Base-by-base conservation (phyloP, 2,797 vertebrate species). In the Melanotaenia maccullochi region DNA sequence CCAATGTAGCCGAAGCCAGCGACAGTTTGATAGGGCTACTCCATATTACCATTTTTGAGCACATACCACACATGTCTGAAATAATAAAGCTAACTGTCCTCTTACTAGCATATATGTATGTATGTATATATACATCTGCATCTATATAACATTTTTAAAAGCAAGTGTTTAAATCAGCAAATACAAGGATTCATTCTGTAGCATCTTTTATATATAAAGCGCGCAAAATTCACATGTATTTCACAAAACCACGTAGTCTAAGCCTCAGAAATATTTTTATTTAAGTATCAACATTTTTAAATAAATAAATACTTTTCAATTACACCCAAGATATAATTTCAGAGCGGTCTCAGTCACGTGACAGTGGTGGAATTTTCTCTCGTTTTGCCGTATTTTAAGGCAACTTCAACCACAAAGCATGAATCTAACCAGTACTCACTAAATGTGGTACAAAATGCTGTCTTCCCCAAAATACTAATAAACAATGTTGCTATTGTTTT, bases 261-360 rank as follows among this genome's bases (percentile, higher is more conserved):
- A 81, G 54, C 86, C 85, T 94, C 92, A 92, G 93, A 93, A 94
- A 94, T 94, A 94, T 89, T 92, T 88, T 95, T 94, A 94, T 95
- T 95, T 90, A 90, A 89, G 87, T 92, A 91, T 94, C 89, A 93
- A 92, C 88, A 90, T 93, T 93, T 94, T 97, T 97, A 96, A 97
- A 97, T 99, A 99, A 99, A 99, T 99, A 99, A 99, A 99, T 98
- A 98, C 96, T 88, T 88, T 94, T 95, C 92, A 93, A 90, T 85
- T 84, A 93, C 94, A 95, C 89, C 93, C 94, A 95, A 83, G 73
- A 83, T 93, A 95, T 94, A 95, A 85, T 87, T 87, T 93, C 89
- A 93, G 86, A 85, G 80, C 79, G 80, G 86, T 83, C 81, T 84
- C 79, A 76, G 77, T 75, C 49, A 83, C 75, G 68, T 88, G 82